Evolutionary conservation across 1,140 invertebrate species (phyloP).

Genomic region (Danaus melanippus): DNA sequence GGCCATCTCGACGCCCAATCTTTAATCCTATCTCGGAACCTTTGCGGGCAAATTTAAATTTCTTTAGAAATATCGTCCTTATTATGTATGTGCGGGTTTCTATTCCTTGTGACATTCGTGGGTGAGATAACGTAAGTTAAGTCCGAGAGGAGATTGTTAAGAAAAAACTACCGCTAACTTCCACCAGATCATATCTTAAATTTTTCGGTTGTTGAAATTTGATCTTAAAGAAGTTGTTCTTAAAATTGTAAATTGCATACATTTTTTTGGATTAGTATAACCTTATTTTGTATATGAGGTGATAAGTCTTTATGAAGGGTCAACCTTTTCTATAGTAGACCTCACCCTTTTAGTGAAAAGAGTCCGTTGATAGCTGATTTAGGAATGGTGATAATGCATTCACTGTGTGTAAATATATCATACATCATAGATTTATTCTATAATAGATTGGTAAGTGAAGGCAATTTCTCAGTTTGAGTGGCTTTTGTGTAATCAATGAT

Average conservation of each 20-base stretch:
- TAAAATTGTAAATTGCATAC: slow-evolving; percentile 38
- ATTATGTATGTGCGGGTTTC: slow-evolving; percentile 71
- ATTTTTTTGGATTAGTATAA: slow-evolving; percentile 55
- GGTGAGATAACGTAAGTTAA: slow-evolving; percentile 70
- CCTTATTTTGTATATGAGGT: slow-evolving; percentile 72
- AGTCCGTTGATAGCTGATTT: slow-evolving; percentile 72
- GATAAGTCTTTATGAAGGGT: slow-evolving; percentile 73
- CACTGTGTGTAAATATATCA: slow-evolving; percentile 69
- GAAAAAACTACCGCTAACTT: slow-evolving; percentile 69
- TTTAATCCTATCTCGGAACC: slow-evolving; percentile 72
- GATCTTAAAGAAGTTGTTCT: slow-evolving; percentile 34
- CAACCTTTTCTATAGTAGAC: slow-evolving; percentile 70
- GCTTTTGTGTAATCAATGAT: slow-evolving; percentile 9
- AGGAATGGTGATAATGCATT: slow-evolving; percentile 69
- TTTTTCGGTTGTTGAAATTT: slow-evolving; percentile 32
- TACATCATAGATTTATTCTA: slow-evolving; percentile 69
- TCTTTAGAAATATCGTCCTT: slow-evolving; percentile 72
- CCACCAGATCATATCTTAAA: slow-evolving; percentile 51
- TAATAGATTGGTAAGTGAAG: slow-evolving; percentile 57
- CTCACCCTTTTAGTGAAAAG: slow-evolving; percentile 72
- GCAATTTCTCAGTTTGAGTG: slow-evolving; percentile 11
- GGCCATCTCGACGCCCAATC: slow-evolving; percentile 68
- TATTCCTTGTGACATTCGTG: slow-evolving; percentile 67
- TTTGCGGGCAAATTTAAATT: slow-evolving; percentile 72
- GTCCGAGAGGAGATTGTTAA: slow-evolving; percentile 70